Conservation (phyloP, 2,113 vertebrate species). For the Dipodomys merriami region DNA sequence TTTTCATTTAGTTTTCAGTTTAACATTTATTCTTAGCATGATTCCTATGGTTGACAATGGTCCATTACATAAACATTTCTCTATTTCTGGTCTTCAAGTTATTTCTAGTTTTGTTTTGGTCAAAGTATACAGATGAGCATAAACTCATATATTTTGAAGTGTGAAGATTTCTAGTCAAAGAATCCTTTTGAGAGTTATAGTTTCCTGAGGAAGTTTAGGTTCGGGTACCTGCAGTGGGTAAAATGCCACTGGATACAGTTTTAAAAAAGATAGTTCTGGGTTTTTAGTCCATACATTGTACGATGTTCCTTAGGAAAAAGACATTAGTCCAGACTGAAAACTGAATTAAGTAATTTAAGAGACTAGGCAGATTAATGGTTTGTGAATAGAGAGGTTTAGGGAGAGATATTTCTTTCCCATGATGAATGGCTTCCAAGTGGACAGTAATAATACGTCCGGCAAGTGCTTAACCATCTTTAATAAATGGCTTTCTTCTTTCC, state of each 20-base stretch:
- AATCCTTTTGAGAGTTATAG: neutral
- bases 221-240: neutral
- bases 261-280: constrained; percentile 31
- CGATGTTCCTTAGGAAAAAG: neutral
- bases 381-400: constrained; percentile 43
- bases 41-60: neutral
- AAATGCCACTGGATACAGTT: neutral
- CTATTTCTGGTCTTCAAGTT: neutral
- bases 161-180: neutral
- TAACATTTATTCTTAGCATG: neutral
- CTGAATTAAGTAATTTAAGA: constrained; percentile 20
- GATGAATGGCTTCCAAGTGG: constrained; percentile 38
- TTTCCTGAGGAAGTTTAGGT: neutral
- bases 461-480: constrained; percentile 46
- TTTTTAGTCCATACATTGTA: constrained; percentile 17
- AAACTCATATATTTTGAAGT: neutral
- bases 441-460: constrained; percentile 39
- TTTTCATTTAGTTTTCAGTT: constrained; percentile 22
- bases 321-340: neutral
- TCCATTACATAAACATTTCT: neutral
- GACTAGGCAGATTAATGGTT: constrained; percentile 53
- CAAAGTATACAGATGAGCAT: neutral
- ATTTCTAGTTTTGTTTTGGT: constrained; percentile 12
- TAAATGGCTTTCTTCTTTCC: constrained; percentile 3
- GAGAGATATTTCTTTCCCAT: constrained; percentile 44